Base-by-base conservation (phyloP, 2,113 vertebrate species). In the Thomomys bottae region DNA sequence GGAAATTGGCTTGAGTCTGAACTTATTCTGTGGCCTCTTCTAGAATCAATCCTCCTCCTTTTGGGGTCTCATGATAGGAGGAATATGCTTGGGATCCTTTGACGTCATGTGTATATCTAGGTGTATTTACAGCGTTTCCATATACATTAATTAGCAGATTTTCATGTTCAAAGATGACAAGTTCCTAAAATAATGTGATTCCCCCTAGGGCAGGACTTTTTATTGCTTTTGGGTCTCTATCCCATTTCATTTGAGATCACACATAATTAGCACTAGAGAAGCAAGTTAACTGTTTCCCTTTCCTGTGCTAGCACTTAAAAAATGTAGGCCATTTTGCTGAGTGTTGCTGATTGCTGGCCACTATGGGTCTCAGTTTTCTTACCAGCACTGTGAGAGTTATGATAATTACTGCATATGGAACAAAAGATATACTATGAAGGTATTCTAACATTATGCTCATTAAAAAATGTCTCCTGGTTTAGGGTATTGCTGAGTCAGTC, bases 221-320 rank as follows among this genome's bases (percentile, higher is more conserved):
- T 6, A 23, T 57, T 79, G 9, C 6, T 92, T 87, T 59, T n/a
- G 61, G 64, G 14, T 73, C 18, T 11, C 40, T 79, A 4, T 59
- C 59, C 54, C n/a, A 1, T 86, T 87, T 88, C 38, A 32, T 78
- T 82, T 92, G 83, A 86, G 89, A 86, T 34, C 78, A 3, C 24
- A 49, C 20, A 36, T 45, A 90, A 83, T 90, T 90, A 80, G 36
- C 66, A 77, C 61, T 40, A 63, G 54, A 45, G 34, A 70, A 84
- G 18, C 12, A 67, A 86, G 54, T 59, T 59, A 20, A 15, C 4
- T 92, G 40, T 75, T 77, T 91, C 87, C 72, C 17, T 71, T 90
- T 83, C 38, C 63, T 61, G 40, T 72, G 28, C 77, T 89, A 84
- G 61, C 70, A 87, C 45, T 79, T 73, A 70, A 85, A 40, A 73